A percentile compares a stretch with the other conserved stretches of the same genome.
Evolutionary conservation across 2,888 invertebrate species (phyloP).

Genomic region (Xestia xanthographa): DNA sequence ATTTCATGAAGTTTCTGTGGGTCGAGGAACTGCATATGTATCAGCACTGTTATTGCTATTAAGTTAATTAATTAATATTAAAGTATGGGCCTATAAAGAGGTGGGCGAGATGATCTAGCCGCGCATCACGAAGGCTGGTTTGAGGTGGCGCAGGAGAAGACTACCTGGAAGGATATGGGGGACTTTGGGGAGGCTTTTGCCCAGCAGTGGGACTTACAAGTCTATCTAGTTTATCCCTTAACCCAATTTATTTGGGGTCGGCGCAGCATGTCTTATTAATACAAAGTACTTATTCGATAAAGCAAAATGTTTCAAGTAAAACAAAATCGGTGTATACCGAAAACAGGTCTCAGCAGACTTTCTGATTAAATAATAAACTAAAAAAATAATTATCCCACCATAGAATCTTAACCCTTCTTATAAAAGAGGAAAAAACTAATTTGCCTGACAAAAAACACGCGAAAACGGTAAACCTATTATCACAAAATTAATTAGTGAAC

Average conservation of each 20-base stretch:
- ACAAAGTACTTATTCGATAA: neutral
- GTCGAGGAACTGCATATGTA: neutral
- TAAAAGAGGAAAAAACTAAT: slow-evolving; percentile 66
- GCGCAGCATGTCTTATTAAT: no score
- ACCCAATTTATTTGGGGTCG: no score
- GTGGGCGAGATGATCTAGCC: no score
- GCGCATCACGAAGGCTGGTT: no score
- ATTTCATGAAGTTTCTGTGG: slow-evolving; percentile 15
- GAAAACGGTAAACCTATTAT: slow-evolving; percentile 76
- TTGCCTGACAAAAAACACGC: slow-evolving; percentile 71
- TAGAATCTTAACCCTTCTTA: slow-evolving; percentile 24
- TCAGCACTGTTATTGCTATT: neutral
- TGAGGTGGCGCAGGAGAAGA: no score
- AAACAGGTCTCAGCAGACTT: neutral
- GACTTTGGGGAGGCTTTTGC: no score
- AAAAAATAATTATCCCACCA: slow-evolving; percentile 27
- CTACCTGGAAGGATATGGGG: no score
- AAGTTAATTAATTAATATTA: neutral
- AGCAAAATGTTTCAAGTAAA: neutral
- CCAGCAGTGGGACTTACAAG: no score
- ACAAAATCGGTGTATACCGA: neutral
- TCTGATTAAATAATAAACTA: neutral
- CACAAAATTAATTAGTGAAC: slow-evolving; percentile 82
- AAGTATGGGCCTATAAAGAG: no score
- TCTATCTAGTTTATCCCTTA: neutral